phyloP scores from a whole-genome alignment of 2,888 invertebrate species.

The Pherbina coryleti region DNA sequence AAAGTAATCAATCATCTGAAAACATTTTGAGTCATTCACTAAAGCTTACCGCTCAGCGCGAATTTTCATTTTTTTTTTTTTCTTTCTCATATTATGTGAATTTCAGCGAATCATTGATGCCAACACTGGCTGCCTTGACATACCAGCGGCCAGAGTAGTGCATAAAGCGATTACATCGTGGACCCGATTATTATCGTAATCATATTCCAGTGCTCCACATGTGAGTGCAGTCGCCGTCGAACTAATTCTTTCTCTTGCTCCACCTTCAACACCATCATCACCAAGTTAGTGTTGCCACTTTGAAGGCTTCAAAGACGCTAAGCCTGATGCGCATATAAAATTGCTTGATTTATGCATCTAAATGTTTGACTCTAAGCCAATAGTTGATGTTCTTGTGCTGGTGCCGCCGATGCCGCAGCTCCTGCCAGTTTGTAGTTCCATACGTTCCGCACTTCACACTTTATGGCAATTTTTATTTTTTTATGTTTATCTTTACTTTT shows the following conservation, averaged over 20 bases:
- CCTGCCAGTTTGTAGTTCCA: background rate
- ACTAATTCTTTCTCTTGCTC: no score
- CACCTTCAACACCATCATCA: background rate
- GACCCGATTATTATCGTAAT: slow-evolving; percentile 56
- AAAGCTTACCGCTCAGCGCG: background rate
- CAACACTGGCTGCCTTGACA: background rate
- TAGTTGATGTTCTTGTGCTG: slow-evolving; percentile 49
- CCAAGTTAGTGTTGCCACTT: background rate
- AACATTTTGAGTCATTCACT: background rate
- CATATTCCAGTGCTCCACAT: slow-evolving; percentile 59
- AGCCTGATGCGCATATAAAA: slow-evolving; percentile 54
- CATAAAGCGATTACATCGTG: slow-evolving; percentile 42
- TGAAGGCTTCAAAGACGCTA: background rate
- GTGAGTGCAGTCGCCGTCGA: slow-evolving; percentile 44
- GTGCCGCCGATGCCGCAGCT: slow-evolving; percentile 39
- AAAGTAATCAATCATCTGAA: background rate
- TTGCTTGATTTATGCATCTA: slow-evolving; percentile 64
- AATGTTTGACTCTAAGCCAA: slow-evolving; percentile 66
- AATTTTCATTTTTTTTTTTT: background rate
- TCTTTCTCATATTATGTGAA: background rate
- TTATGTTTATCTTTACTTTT: background rate
- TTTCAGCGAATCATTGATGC: background rate
- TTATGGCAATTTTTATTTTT: background rate
- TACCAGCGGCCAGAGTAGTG: background rate
- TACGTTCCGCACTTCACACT: slow-evolving; percentile 5